Evolutionary conservation across 2,113 vertebrate genomes (phyloP).

Genomic region (Lepidothrix coronata): DNA sequence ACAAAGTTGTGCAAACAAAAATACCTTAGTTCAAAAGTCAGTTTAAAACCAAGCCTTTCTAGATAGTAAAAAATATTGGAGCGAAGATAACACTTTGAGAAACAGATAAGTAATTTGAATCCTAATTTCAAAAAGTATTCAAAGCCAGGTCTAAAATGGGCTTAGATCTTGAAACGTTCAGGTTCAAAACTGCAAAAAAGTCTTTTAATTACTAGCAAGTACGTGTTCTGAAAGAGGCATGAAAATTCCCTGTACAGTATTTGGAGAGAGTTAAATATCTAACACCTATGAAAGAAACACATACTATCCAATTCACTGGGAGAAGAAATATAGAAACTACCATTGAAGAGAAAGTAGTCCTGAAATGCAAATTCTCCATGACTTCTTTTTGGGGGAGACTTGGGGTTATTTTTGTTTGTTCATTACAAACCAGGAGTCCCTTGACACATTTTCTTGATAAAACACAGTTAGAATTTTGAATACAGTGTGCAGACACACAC

Average conservation of each 20-base stretch:
- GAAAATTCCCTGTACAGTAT: neutral
- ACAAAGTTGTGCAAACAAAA: neutral
- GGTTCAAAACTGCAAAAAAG: neutral
- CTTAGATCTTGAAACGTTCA: neutral
- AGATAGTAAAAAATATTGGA: neutral
- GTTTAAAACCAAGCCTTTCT: neutral
- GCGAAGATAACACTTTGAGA: neutral
- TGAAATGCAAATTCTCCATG: neutral
- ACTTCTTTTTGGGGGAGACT: neutral
- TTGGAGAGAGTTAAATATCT: neutral
- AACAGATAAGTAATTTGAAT: neutral
- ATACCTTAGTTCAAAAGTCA: neutral
- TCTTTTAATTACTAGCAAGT: neutral
- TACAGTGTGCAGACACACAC: neutral
- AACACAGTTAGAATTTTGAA: neutral
- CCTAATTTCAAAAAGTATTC: neutral
- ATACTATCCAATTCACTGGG: neutral
- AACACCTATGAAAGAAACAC: neutral
- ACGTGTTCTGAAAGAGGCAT: neutral
- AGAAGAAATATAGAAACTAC: neutral
- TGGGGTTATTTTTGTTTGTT: neutral
- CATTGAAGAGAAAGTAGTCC: neutral
- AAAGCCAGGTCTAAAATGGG: neutral
- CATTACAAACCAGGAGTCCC: neutral
- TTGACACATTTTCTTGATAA: neutral